These are phyloP conservation scores for Pristiophorus japonicus DNA, from an alignment of 2,113 vertebrate species.

Conservation along the genomic window DNA sequence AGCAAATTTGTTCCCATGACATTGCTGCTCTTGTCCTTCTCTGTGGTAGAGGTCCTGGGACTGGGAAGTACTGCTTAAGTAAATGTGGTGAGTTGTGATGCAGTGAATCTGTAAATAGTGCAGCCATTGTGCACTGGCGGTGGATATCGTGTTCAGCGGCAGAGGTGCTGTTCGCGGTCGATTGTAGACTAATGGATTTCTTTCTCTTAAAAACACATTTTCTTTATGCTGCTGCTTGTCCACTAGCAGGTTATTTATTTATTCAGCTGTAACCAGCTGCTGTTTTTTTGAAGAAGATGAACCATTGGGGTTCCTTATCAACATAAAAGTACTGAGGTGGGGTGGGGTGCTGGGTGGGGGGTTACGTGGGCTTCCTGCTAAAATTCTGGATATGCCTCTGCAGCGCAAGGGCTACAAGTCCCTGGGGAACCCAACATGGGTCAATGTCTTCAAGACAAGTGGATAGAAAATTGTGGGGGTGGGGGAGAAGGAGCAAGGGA, in stretches of 20 bases:
- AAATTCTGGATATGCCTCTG: background rate
- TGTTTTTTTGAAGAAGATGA: background rate
- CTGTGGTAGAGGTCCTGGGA: background rate
- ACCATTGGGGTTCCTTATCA: background rate
- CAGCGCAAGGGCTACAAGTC: background rate
- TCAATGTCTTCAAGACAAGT: background rate
- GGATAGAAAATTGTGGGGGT: background rate
- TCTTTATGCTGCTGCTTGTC: background rate
- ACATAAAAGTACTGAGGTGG: background rate
- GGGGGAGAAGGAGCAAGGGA: background rate
- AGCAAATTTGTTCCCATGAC: background rate
- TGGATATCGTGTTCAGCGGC: background rate
- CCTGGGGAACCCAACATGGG: background rate
- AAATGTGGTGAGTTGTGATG: background rate
- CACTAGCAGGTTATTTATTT: background rate
- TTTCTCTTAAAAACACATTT: background rate
- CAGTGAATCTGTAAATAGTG: background rate
- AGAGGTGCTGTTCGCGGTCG: background rate
- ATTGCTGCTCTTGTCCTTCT: background rate
- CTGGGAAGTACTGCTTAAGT: background rate
- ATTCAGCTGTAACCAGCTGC: background rate
- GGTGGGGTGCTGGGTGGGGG: no score
- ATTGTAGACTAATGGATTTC: background rate
- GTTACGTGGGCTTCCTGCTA: background rate
- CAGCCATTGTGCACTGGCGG: background rate